These are phyloP conservation scores for Candoia aspera DNA, from an alignment of 2,113 vertebrate species.

Conservation along the genomic window DNA sequence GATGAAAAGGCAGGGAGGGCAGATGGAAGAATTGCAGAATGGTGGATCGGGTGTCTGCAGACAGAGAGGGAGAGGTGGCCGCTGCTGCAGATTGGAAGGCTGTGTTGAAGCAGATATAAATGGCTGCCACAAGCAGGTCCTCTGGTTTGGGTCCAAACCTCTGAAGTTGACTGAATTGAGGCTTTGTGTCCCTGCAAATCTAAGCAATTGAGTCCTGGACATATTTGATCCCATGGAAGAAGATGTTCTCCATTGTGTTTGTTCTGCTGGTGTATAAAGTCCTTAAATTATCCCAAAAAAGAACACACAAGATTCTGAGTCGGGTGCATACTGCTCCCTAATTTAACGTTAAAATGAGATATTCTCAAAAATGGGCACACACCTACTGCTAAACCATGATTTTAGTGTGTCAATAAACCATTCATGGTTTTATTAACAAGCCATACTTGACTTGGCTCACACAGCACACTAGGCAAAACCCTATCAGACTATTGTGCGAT, in stretches of 20 bases:
- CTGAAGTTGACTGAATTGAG: background rate
- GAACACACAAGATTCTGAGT: background rate
- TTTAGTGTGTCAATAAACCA: background rate
- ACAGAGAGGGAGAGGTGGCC: background rate
- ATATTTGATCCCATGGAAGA: background rate
- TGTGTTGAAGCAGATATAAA: background rate
- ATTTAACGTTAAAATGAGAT: background rate
- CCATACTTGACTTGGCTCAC: background rate
- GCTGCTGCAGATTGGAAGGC: background rate
- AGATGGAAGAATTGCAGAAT: background rate
- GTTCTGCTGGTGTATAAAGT: slow-evolving; percentile 53
- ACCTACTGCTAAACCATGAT: background rate
- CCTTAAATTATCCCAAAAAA: slow-evolving; percentile 64
- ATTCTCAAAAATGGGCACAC: background rate
- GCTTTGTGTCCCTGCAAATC: background rate
- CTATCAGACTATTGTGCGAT: background rate
- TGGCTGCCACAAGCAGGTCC: background rate
- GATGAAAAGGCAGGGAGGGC: background rate
- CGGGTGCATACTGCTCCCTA: background rate
- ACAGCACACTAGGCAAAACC: background rate
- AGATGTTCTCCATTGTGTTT: slow-evolving; percentile 45
- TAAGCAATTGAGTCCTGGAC: background rate
- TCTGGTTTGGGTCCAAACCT: background rate
- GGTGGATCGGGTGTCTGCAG: background rate
- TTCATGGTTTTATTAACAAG: background rate